Conservation (phyloP, 1,140 invertebrate species). For the Parasteatoda tepidariorum region DNA sequence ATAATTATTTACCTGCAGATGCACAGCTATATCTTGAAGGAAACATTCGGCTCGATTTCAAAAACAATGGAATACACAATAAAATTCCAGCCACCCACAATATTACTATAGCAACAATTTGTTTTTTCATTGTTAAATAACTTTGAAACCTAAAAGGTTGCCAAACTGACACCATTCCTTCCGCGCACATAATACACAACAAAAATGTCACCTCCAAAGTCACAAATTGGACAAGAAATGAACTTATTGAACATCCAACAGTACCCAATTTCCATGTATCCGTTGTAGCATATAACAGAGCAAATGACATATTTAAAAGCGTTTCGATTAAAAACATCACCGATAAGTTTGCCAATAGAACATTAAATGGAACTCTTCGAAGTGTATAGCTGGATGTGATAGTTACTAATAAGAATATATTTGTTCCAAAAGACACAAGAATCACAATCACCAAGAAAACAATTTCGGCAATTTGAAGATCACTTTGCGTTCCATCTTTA, state of each 20-base stretch:
- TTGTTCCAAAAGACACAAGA: conserved; percentile 34
- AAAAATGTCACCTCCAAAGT: conserved; percentile 53
- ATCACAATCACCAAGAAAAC: conserved; percentile 26
- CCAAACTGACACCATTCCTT: conserved; percentile 38
- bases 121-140: conserved; percentile 46
- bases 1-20: conserved; percentile 42
- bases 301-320: conserved; percentile 44
- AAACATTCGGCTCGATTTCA: conserved; percentile 9
- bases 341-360: conserved; percentile 18
- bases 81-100: conserved; percentile 36
- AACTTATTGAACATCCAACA: conserved; percentile 14
- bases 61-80: conserved; percentile 33
- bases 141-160: conserved; percentile 40
- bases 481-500: not conserved
- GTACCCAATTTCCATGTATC: conserved; percentile 24
- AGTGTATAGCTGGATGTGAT: conserved; percentile 42
- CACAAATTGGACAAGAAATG: conserved; percentile 35
- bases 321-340: conserved; percentile 18
- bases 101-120: conserved; percentile 42
- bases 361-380: conserved; percentile 30
- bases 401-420: conserved; percentile 42
- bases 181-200: conserved; percentile 18
- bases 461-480: conserved; percentile 2
- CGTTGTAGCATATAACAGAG: conserved; percentile 6
- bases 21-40: conserved; percentile 33